Evolutionary conservation across 37 sponge, comb jelly and placozoan species (phyloP), one percentile per base, ranked within the genome.

Genomic region (Haliclona indistincta): DNA sequence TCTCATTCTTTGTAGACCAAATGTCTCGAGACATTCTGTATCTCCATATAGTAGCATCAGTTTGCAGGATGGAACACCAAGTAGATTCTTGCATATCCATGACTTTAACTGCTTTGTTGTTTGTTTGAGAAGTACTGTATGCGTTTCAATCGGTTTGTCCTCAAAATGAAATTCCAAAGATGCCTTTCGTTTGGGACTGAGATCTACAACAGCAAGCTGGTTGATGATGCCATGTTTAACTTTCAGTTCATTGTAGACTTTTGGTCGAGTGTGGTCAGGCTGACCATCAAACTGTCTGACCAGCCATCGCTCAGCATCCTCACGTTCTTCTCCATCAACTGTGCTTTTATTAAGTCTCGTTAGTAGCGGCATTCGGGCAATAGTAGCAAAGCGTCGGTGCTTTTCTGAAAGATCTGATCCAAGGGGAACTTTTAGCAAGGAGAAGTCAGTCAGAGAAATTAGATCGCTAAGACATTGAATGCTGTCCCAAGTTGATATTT

Each of bases 281-380:
- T 26, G 1, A 1, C 56, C 68, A 19, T 44, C 25, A 74, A 54
- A 54, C 43, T 65, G 11, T 36, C 89, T 53, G 4, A 88, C 20
- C 23, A 82, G 26, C 89, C 83, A 83, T 20, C 89, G 26, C 61
- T 88, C 89, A 43, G 89, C 83, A 17, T 64, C 72, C 19, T 82
- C 79, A 40, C 89, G 70, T 41, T 88, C 87, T 0, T 29, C 63
- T 33, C 39, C 71, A 38, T 56, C 70, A 8, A 87, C 75, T 11
- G 4, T 25, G 36, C 82, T 87, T 37, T 87, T 87, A 76, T 87
- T 87, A 28, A 87, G 56, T 39, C 39, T 41, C 6, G 25, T 30
- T 0, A 87, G 69, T 1, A 35, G 29, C 0, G 81, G 87, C 25
- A 87, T 29, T 1, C 87, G 81, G 0, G 66, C 76, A 56, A 87